These are phyloP conservation scores for Tenthredo distinguenda DNA, from an alignment of 2,888 invertebrate genomes.

Conservation along the genomic window DNA sequence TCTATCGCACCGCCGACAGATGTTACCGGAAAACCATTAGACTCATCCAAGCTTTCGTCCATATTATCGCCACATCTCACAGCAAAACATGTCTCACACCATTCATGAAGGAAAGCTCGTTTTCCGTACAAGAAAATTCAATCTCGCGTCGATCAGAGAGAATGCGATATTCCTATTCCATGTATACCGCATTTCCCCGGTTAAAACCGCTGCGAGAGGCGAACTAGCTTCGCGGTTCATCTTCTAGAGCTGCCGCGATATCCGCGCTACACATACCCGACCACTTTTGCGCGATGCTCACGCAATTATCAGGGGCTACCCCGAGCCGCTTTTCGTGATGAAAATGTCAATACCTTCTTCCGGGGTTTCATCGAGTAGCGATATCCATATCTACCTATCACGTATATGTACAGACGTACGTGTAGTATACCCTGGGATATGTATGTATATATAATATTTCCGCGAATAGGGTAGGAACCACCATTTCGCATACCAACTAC, in stretches of 20 bases:
- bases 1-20: slow-evolving; percentile 8
- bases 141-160: not conserved
- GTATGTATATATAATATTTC: not conserved
- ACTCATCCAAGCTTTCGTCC: not conserved
- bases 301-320: slow-evolving; percentile 28
- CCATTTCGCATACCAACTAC: slow-evolving; percentile 34
- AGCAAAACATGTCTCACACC: not conserved
- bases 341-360: slow-evolving; percentile 51
- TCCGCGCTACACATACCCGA: not conserved
- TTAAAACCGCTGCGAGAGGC: not conserved
- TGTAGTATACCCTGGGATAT: not conserved
- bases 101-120: not conserved
- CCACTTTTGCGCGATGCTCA: slow-evolving; percentile 14
- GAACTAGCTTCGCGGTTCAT: not conserved
- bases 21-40: slow-evolving; percentile 34
- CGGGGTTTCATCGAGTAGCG: slow-evolving; percentile 42
- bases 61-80: slow-evolving; percentile 20
- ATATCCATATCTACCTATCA: slow-evolving; percentile 13
- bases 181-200: not conserved
- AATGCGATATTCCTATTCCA: not conserved
- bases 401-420: not conserved
- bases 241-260: not conserved
- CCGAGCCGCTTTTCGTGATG: slow-evolving; percentile 38
- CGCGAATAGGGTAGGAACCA: slow-evolving; percentile 21
- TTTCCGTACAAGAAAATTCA: not conserved